Evolutionary conservation across 2,113 vertebrate species (phyloP), one percentile per base, ranked within the genome.

Genomic region (Tragelaphus strepsiceros): DNA sequence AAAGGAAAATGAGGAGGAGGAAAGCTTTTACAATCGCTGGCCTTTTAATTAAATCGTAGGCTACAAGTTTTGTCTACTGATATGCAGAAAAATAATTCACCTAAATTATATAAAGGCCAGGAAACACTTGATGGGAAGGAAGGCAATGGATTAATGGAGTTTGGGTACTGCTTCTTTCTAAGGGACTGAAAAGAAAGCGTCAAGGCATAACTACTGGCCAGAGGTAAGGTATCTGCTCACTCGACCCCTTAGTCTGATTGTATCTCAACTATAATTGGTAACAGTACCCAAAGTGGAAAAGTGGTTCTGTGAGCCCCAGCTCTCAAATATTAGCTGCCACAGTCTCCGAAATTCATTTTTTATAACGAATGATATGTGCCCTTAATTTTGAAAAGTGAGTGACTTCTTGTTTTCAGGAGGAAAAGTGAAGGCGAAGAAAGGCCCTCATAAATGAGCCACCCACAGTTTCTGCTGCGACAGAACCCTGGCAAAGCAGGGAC

Each of bases 21-120:
- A 30, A 93, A 49, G 56, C 22, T 78, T 82, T 49, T 61, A 96
- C 46, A 92, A 88, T 24, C 87, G n/a, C 22, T 97, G 86, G 87
- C 77, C 74, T 96, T 7, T 92, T 14, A 11, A 91, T 91, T 56
- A 43, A 51, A 71, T 24, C 7, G 24, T 28, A 94, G 13, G n/a
- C 96, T 89, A 77, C 53, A 91, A 58, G 26, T 14, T 80, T 35
- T 78, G 35, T 85, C 88, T 92, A 88, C 16, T 30, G 94, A 98
- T 98, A 98, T 98, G 99, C 98, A 96, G 56, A 90, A 46, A 80
- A 56, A 88, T 13, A 0, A 0, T n/a, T 1, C 89, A 90, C 88
- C 94, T 26, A 15, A 3, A 32, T 54, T 46, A 62, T 1, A 46
- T n/a, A 53, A 82, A 62, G 15, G 77, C 17, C 5, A 6, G 80